A percentile compares a stretch with the other conserved stretches of the same genome.
phyloP scores from a whole-genome alignment of 2,113 vertebrate species.

The Syrmaticus mikado region DNA sequence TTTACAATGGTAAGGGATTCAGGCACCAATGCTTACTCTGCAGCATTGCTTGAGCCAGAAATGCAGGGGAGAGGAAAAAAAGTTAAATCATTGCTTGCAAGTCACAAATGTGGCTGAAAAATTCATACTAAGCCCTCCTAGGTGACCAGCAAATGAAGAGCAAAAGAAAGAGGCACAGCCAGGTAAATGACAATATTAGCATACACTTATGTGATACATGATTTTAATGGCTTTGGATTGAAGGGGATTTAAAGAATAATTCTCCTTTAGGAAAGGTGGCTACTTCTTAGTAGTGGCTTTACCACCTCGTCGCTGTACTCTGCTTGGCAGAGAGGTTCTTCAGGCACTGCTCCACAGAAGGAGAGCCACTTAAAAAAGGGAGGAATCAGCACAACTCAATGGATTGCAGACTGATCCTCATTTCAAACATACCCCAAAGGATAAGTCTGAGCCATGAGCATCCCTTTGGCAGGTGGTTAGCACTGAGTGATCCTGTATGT shows the following conservation, averaged over 20 bases:
- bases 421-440: not conserved
- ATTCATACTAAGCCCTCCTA: not conserved
- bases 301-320: not conserved
- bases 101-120: not conserved
- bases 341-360: not conserved
- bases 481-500: fast-evolving
- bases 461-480: not conserved
- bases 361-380: not conserved
- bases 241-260: conserved; percentile 34
- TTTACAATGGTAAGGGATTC: not conserved
- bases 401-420: not conserved
- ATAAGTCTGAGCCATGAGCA: not conserved
- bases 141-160: not conserved
- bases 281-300: not conserved
- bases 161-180: not conserved
- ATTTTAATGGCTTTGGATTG: not conserved
- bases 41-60: not conserved
- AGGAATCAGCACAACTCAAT: not conserved
- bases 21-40: not conserved
- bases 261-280: not conserved
- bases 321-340: not conserved
- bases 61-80: not conserved
- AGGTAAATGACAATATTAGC: not conserved
- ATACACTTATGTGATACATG: not conserved
- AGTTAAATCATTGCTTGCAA: not conserved